Conservation (phyloP, 2,113 vertebrate genomes). For the Rhea americana region DNA sequence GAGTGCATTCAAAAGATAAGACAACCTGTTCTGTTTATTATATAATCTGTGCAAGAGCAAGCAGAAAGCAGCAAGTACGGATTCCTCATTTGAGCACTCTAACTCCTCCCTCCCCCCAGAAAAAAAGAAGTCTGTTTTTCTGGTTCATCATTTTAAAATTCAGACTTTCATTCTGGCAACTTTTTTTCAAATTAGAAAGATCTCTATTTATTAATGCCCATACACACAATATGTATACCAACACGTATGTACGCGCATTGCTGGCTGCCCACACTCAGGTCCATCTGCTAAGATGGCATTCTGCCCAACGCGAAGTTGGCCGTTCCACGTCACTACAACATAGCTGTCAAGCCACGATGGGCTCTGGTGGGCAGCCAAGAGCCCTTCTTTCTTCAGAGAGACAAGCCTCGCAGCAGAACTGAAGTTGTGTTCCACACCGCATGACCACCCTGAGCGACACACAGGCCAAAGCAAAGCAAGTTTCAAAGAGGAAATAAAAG, state of each 20-base stretch:
- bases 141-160: not conserved
- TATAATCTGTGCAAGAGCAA: conserved; percentile 34
- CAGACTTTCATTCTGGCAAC: conserved; percentile 21
- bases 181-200: not conserved
- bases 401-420: conserved; percentile 21
- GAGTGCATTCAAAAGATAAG: conserved; percentile 40
- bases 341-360: conserved; percentile 57
- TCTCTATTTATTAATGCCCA: not conserved
- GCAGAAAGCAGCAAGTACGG: conserved; percentile 4
- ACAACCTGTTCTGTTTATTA: conserved; percentile 51
- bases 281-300: conserved; percentile 74
- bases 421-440: conserved; percentile 29
- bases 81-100: not conserved
- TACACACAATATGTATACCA: not conserved
- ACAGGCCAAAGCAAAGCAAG: conserved; percentile 43
- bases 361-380: conserved; percentile 64
- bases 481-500: conserved; percentile 37
- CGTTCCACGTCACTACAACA: conserved; percentile 34
- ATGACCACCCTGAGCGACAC: conserved; percentile 54
- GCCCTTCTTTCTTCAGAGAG: conserved; percentile 39
- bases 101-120: not conserved
- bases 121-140: not conserved
- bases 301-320: conserved; percentile 56
- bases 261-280: conserved; percentile 52
- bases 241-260: conserved; percentile 31